Percentiles rank a stretch among this genome's conserved stretches.
phyloP scores from a whole-genome alignment of 2,797 vertebrate genomes.

The Alcedo quadribrachys region DNA sequence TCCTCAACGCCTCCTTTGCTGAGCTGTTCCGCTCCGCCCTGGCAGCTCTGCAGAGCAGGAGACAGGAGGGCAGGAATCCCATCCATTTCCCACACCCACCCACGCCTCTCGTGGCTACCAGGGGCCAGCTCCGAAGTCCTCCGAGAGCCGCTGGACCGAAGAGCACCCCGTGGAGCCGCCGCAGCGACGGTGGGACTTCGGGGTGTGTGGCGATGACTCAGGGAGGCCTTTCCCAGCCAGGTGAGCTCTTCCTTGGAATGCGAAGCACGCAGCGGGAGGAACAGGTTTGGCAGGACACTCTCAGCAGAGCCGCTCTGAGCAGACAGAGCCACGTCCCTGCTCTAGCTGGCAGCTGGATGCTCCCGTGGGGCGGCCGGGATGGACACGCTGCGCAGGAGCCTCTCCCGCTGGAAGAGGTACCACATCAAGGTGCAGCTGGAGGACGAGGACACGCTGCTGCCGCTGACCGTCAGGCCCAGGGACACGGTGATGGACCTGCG shows the following conservation, averaged over 20 bases:
- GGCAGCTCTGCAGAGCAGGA: not conserved
- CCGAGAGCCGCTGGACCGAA: not conserved
- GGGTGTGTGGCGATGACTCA: constrained; percentile 61
- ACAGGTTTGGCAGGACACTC: constrained; percentile 65
- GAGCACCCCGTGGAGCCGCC: not conserved
- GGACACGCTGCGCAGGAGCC: constrained; percentile 78
- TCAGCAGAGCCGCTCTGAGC: constrained; percentile 5
- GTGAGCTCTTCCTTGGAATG: constrained; percentile 68
- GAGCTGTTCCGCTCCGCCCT: not conserved
- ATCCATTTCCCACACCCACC: constrained; percentile 26
- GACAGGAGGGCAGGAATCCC: not conserved
- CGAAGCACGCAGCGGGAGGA: constrained; percentile 45
- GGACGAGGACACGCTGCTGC: constrained; percentile 77
- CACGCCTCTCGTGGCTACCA: not conserved
- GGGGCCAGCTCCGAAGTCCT: not conserved
- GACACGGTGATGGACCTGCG: constrained; percentile 82
- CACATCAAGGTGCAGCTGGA: constrained; percentile 81
- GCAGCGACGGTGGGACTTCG: constrained; percentile 29
- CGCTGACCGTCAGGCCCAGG: constrained; percentile 74
- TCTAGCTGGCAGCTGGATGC: constrained; percentile 17
- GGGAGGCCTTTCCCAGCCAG: constrained; percentile 47
- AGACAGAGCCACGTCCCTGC: constrained; percentile 49
- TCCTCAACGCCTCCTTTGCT: not conserved
- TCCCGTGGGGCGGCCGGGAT: constrained; percentile 9
- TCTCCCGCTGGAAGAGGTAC: constrained; percentile 79